Evolutionary conservation across 2,113 vertebrate genomes (phyloP).

Genomic region (Emydura subglobosa): DNA sequence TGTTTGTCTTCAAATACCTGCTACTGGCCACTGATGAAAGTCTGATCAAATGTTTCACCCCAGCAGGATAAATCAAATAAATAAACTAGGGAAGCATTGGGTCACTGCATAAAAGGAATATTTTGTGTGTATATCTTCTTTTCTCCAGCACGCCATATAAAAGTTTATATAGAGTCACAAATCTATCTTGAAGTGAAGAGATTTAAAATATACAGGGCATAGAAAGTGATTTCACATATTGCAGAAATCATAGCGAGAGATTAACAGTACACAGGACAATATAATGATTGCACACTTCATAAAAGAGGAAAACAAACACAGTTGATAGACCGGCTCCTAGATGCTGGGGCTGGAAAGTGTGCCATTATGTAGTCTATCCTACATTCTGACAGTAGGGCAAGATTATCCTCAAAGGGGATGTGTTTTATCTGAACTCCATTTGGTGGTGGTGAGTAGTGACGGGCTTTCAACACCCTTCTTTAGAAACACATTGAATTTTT

Average conservation of each 20-base stretch:
- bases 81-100: background rate
- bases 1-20: slow-evolving; percentile 7
- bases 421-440: slow-evolving; percentile 34
- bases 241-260: slow-evolving; percentile 50
- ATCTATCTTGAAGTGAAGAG: slow-evolving; percentile 6
- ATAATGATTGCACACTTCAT: slow-evolving; percentile 51
- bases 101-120: slow-evolving; percentile 33
- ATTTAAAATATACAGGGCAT: slow-evolving; percentile 35
- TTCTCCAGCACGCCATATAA: slow-evolving; percentile 30
- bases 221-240: slow-evolving; percentile 62
- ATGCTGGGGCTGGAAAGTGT: background rate
- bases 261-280: slow-evolving; percentile 54
- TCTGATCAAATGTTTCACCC: background rate
- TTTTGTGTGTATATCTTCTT: slow-evolving; percentile 32
- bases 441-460: background rate
- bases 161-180: background rate
- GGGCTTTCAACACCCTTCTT: background rate
- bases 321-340: slow-evolving; percentile 47
- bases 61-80: slow-evolving; percentile 26
- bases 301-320: slow-evolving; percentile 35
- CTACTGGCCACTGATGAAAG: background rate
- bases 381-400: background rate
- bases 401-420: slow-evolving; percentile 9
- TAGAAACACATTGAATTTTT: slow-evolving; percentile 37
- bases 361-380: background rate